A percentile compares a stretch with the other conserved stretches of the same genome.
phyloP scores from a whole-genome alignment of 2,888 invertebrate genomes.

The Andrena flavipes region DNA sequence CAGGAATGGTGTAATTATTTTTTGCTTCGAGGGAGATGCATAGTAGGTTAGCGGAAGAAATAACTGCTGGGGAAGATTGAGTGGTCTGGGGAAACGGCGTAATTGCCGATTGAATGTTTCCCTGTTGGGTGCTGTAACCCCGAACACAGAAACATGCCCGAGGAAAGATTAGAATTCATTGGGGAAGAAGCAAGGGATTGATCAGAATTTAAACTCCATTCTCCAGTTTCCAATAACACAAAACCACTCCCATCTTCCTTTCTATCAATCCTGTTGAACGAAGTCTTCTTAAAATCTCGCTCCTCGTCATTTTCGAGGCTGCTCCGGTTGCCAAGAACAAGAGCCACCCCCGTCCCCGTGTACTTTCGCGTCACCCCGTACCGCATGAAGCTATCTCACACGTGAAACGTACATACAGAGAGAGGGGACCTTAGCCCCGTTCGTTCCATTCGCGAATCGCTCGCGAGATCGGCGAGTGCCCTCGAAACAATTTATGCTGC shows the following conservation, averaged over 20 bases:
- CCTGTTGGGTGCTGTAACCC: no score
- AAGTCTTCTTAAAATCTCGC: neutral
- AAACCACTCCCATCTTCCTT: neutral
- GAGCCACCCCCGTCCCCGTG: neutral
- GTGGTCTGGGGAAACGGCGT: neutral
- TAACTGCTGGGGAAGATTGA: neutral
- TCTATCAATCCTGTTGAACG: neutral
- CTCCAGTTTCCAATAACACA: neutral
- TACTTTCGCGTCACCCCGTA: neutral
- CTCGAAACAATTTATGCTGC: conserved; percentile 81
- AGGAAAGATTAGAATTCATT: no score
- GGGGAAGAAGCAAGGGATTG: no score
- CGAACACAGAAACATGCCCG: no score
- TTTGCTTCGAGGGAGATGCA: neutral
- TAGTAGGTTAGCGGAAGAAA: conserved; percentile 1
- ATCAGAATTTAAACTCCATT: no score
- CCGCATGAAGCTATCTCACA: neutral
- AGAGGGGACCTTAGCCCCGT: conserved; percentile 26
- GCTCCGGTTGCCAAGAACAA: neutral
- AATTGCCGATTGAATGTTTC: no score
- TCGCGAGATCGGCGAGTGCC: conserved; percentile 74
- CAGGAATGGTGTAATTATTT: conserved; percentile 14
- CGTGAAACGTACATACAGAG: neutral
- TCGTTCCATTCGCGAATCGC: conserved; percentile 62
- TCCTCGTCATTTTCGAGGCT: neutral